These are phyloP conservation scores for Hapalemur alaotrensis DNA, from an alignment of 2,797 vertebrate species.

Conservation along the genomic window DNA sequence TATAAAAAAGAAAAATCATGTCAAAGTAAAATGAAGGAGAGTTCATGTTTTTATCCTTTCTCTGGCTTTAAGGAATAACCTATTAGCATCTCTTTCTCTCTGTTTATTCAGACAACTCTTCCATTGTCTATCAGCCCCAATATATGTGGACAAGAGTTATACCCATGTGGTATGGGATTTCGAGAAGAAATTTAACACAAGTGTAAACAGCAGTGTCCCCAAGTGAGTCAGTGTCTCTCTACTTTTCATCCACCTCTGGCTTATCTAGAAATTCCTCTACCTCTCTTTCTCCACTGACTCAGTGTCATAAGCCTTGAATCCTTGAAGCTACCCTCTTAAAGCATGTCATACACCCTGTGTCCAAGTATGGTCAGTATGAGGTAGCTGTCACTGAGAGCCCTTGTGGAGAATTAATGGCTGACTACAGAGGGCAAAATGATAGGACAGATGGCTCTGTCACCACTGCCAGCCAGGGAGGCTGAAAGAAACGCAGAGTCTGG, in stretches of 20 bases:
- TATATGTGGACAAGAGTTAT: background rate
- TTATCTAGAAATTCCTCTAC: conserved; percentile 63
- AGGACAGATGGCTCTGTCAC: conserved; percentile 96
- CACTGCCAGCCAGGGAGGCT: conserved; percentile 82
- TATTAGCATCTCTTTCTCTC: conserved; percentile 38
- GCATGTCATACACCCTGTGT: conserved; percentile 86
- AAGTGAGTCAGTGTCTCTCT: background rate
- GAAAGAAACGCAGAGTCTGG: conserved; percentile 82
- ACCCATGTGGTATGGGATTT: background rate
- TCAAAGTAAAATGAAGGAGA: background rate
- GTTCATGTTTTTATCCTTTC: background rate
- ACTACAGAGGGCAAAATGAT: conserved; percentile 93
- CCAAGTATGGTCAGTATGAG: conserved; percentile 95
- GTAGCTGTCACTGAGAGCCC: conserved; percentile 91
- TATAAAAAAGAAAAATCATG: background rate
- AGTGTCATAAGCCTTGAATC: background rate
- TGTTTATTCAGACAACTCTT: conserved; percentile 56
- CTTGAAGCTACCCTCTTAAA: conserved; percentile 77
- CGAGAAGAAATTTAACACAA: conserved; percentile 50
- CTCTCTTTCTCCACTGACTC: conserved; percentile 63
- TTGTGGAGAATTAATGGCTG: conserved; percentile 93
- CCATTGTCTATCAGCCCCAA: conserved; percentile 50
- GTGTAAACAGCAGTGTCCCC: conserved; percentile 49
- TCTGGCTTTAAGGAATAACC: background rate
- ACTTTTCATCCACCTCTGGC: conserved; percentile 54